Conservation (phyloP, 2,888 invertebrate species). For the Blastobasis lacticolella region DNA sequence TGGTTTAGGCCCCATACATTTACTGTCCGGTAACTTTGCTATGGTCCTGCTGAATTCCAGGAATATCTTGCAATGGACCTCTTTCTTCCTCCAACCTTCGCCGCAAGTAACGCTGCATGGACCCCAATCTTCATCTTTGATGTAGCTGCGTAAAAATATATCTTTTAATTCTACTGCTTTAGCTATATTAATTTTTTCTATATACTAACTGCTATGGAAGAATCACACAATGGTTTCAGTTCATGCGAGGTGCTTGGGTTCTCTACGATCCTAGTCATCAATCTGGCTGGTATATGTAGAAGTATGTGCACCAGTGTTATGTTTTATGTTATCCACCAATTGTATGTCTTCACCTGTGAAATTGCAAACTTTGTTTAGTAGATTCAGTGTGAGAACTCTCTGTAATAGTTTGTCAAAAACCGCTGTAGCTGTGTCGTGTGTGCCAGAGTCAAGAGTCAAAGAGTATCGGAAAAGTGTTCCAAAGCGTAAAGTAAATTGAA, state of each 20-base stretch:
- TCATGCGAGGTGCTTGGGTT: slow-evolving; percentile 62
- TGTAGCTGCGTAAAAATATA: slow-evolving; percentile 74
- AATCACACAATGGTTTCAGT: slow-evolving; percentile 36
- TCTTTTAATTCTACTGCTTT: neutral
- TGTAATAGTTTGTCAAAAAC: slow-evolving; percentile 33
- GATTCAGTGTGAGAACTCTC: slow-evolving; percentile 22
- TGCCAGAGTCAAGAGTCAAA: slow-evolving; percentile 42
- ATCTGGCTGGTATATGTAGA: slow-evolving; percentile 72
- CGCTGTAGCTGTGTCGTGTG: slow-evolving; percentile 41
- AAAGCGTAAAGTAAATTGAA: slow-evolving; percentile 45
- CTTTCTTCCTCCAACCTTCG: slow-evolving; percentile 87
- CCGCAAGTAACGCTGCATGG: slow-evolving; percentile 95
- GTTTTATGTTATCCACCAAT: slow-evolving; percentile 36
- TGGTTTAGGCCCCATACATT: slow-evolving; percentile 91
- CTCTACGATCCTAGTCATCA: slow-evolving; percentile 38
- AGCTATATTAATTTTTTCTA: neutral
- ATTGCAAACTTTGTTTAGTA: slow-evolving; percentile 27
- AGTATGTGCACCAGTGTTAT: slow-evolving; percentile 68
- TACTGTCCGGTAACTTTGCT: slow-evolving; percentile 88
- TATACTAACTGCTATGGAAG: slow-evolving; percentile 20
- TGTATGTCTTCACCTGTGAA: slow-evolving; percentile 27
- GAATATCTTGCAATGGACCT: slow-evolving; percentile 96
- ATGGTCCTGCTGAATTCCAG: slow-evolving; percentile 92
- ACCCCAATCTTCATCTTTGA: slow-evolving; percentile 91
- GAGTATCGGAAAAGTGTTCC: slow-evolving; percentile 41